Evolutionary conservation across 2,888 invertebrate species (phyloP).

Genomic region (Hirudinaria manillensis): DNA sequence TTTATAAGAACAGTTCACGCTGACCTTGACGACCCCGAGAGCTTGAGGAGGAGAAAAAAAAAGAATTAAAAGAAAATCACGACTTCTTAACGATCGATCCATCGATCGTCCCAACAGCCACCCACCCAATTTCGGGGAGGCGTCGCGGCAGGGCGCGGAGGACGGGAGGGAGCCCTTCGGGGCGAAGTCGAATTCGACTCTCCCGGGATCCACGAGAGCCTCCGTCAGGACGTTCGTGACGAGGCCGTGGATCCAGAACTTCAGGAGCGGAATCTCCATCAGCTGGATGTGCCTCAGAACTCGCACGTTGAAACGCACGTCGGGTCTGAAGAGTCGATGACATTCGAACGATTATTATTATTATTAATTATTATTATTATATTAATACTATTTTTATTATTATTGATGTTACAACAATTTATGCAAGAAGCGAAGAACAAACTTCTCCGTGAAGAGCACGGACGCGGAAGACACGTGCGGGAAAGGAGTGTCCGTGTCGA

Average conservation of each 20-base stretch:
- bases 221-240: slow-evolving; percentile 57
- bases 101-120: background rate
- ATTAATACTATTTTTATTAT: background rate
- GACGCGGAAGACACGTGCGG: slow-evolving; percentile 58
- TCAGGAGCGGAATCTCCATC: slow-evolving; percentile 59
- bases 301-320: slow-evolving; percentile 59
- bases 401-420: background rate
- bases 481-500: slow-evolving; percentile 58
- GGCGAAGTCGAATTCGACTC: slow-evolving; percentile 43
- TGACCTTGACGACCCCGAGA: background rate
- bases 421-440: slow-evolving; percentile 30
- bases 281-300: slow-evolving; percentile 57
- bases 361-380: no score
- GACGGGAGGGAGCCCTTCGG: background rate
- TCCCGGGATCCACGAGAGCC: slow-evolving; percentile 55
- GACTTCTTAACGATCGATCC: no score
- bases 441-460: slow-evolving; percentile 57
- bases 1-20: slow-evolving; percentile 3
- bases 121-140: background rate
- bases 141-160: background rate
- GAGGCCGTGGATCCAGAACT: slow-evolving; percentile 59
- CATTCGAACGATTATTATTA: background rate
- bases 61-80: background rate
- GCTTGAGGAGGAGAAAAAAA: background rate
- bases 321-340: slow-evolving; percentile 52